Conservation (phyloP, 30 jellyfish, hydroid and myxozoan genomes). For the Nemopilema nomurai region DNA sequence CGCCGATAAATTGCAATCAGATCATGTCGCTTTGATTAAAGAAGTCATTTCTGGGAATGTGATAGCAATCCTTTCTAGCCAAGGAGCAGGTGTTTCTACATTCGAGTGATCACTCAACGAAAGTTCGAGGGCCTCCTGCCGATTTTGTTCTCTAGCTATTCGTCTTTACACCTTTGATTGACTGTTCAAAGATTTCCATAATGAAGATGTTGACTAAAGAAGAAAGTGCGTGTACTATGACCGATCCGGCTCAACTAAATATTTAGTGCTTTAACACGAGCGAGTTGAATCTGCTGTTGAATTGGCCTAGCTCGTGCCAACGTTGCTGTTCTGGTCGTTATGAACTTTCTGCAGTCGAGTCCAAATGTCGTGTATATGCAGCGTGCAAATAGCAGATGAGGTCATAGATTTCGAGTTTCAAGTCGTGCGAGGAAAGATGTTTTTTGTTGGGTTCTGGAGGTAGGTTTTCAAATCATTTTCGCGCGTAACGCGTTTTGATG, state of each 20-base stretch:
- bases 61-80: not conserved
- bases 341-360: not conserved
- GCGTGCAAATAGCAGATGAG: constrained; percentile 41
- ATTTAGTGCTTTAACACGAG: not conserved
- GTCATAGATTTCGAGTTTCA: constrained; percentile 39
- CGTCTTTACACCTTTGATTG: not conserved
- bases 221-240: not conserved
- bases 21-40: not conserved
- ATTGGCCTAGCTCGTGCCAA: constrained; percentile 4
- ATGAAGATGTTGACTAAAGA: not conserved
- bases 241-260: not conserved
- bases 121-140: constrained; percentile 18
- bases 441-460: constrained; percentile 70
- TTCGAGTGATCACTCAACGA: not conserved
- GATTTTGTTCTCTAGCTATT: constrained; percentile 3
- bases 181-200: not conserved
- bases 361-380: constrained; percentile 53
- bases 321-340: not conserved
- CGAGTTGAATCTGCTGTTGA: not conserved
- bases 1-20: not conserved
- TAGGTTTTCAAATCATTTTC: constrained; percentile 19
- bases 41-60: not conserved
- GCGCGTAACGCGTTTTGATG: no score
- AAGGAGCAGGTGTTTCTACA: constrained; percentile 31
- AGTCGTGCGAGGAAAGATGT: constrained; percentile 31